phyloP scores from a whole-genome alignment of 2,797 vertebrate genomes.

The Synanceia verrucosa region DNA sequence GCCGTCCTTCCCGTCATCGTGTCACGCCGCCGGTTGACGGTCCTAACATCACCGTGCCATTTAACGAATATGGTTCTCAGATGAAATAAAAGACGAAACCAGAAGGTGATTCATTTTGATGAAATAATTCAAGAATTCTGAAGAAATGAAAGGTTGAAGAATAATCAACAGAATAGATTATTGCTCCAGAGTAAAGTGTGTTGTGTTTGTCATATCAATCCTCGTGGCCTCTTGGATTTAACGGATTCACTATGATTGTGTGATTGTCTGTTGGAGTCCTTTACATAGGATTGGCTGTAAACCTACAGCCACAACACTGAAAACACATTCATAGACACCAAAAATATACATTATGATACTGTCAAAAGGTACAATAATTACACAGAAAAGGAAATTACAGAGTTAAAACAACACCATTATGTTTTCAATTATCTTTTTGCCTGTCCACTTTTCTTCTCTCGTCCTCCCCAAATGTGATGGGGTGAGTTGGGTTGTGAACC shows the following conservation, averaged over 20 bases:
- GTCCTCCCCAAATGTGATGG: slow-evolving; percentile 81
- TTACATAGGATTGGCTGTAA: slow-evolving; percentile 86
- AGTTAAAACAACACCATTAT: slow-evolving; percentile 82
- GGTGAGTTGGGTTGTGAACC: slow-evolving; percentile 46
- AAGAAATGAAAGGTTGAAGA: slow-evolving; percentile 57
- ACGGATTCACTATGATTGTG: slow-evolving; percentile 72
- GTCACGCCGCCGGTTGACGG: slow-evolving; percentile 19
- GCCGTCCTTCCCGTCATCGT: slow-evolving; percentile 24
- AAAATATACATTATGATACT: slow-evolving; percentile 97
- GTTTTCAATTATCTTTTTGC: slow-evolving; percentile 75
- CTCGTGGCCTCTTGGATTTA: slow-evolving; percentile 72
- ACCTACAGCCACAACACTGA: slow-evolving; percentile 96
- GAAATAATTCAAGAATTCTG: slow-evolving; percentile 41
- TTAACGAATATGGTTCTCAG: slow-evolving; percentile 24
- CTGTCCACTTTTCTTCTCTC: slow-evolving; percentile 59
- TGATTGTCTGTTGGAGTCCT: slow-evolving; percentile 94
- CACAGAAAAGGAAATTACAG: slow-evolving; percentile 89
- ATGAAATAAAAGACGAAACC: slow-evolving; percentile 38
- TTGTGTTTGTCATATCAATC: slow-evolving; percentile 66
- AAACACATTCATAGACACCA: slow-evolving; percentile 97
- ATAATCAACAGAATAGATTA: slow-evolving; percentile 75
- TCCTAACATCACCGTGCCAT: slow-evolving; percentile 24
- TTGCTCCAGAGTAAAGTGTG: slow-evolving; percentile 79
- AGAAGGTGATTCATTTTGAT: slow-evolving; percentile 32
- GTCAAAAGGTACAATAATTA: slow-evolving; percentile 99